Evolutionary conservation across 2,113 vertebrate genomes (phyloP).

Genomic region (Barnardius zonarius): DNA sequence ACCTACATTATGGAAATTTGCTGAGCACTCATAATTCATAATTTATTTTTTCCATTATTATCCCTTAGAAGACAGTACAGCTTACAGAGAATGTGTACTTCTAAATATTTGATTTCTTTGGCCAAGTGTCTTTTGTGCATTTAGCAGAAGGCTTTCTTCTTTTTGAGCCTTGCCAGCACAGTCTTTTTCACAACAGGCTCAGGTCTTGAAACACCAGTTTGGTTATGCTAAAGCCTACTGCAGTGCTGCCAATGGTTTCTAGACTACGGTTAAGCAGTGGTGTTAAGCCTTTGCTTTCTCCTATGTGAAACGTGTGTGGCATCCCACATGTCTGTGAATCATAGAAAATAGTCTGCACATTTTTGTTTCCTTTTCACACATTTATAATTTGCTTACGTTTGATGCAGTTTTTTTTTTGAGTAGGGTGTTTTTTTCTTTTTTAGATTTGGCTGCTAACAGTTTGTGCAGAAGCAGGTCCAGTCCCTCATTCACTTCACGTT

Average conservation of each 20-base stretch:
- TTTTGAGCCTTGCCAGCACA: neutral
- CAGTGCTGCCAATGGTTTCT: neutral
- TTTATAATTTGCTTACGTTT: neutral
- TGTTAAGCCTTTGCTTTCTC: neutral
- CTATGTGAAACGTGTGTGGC: rapidly evolving
- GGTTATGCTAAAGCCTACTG: neutral
- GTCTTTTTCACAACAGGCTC: neutral
- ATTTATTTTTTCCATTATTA: neutral
- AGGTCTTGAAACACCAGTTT: neutral
- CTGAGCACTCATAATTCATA: neutral
- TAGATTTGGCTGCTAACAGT: neutral
- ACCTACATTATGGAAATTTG: neutral
- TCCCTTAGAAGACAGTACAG: neutral
- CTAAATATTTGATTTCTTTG: neutral
- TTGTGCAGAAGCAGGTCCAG: neutral
- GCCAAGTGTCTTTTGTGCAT: neutral
- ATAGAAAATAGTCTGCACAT: neutral
- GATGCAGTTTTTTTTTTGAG: neutral
- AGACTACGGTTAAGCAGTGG: neutral
- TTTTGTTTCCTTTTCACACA: neutral
- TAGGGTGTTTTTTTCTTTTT: neutral
- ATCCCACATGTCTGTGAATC: neutral
- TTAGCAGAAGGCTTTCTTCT: neutral
- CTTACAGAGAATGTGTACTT: neutral
- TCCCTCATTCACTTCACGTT: neutral